These are phyloP conservation scores for Psittacula echo DNA, from an alignment of 2,797 vertebrate genomes.

Conservation along the genomic window DNA sequence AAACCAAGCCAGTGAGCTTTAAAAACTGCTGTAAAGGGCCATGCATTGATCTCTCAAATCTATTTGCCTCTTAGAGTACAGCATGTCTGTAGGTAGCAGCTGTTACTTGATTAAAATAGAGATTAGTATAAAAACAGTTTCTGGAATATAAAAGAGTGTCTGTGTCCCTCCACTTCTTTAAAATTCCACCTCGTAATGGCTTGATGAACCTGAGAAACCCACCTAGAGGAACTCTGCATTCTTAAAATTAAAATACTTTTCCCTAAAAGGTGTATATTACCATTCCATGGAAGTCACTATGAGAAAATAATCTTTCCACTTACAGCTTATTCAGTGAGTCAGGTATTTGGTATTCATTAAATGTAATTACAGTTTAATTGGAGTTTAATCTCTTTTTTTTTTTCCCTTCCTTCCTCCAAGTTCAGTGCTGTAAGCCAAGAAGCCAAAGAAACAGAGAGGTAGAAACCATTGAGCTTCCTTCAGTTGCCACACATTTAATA, in stretches of 20 bases:
- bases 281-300: slow-evolving; percentile 75
- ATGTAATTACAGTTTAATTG: slow-evolving; percentile 82
- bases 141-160: slow-evolving; percentile 73
- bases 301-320: slow-evolving; percentile 80
- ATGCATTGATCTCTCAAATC: slow-evolving; percentile 63
- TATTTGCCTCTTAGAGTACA: slow-evolving; percentile 70
- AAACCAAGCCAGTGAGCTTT: slow-evolving; percentile 54
- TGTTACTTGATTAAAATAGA: slow-evolving; percentile 79
- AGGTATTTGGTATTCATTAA: slow-evolving; percentile 84
- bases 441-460: neutral
- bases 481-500: neutral
- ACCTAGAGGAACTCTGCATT: slow-evolving; percentile 77
- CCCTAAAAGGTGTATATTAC: slow-evolving; percentile 82
- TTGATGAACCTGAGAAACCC: slow-evolving; percentile 82
- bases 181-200: slow-evolving; percentile 77
- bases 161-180: slow-evolving; percentile 74
- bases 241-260: slow-evolving; percentile 82
- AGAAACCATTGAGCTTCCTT: slow-evolving; percentile 10
- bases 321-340: slow-evolving; percentile 75
- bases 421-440: slow-evolving; percentile 42
- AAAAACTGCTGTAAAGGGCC: slow-evolving; percentile 53
- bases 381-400: slow-evolving; percentile 75
- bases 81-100: slow-evolving; percentile 75
- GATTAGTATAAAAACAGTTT: slow-evolving; percentile 79
- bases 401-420: neutral